Evolutionary conservation across 2,113 vertebrate species (phyloP), one percentile per base, ranked within the genome.

Genomic region (Emberiza fucata): DNA sequence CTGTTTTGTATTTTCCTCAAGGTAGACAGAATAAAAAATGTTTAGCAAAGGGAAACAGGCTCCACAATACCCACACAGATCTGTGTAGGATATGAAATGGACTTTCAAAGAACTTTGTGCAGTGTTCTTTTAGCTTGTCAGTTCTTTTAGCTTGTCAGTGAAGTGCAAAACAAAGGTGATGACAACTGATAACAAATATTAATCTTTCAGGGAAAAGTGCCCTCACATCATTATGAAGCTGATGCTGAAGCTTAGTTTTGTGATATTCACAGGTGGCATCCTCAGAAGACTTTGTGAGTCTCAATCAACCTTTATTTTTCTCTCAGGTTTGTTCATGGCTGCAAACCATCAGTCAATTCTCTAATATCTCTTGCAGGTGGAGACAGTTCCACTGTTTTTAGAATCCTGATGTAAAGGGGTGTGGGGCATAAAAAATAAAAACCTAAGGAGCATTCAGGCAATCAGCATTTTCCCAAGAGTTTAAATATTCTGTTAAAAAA

Each of bases 1-100:
- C 80, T 95, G 60, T 86, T 95, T 69, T 86, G 61, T 57, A 77
- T 91, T 94, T 96, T 94, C 82, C 95, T 42, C 47, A 81, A 45
- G 86, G 81, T 71, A 92, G 89, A 70, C 23, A 17, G 80, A 95
- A 85, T 95, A 16, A 61, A 48, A 79, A 69, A 86, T 10, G 56
- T 88, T 50, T 72, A 86, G 66, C 72, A 90, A 92, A 93, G 91
- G 89, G 82, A 78, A 96, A 42, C 19, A 91, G 33, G 37, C 81
- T 87, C 75, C 70, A 81, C 83, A 84, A 76, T 70, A 51, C 56
- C 31, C 42, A 70, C 47, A 90, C 44, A 81, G 44, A 83, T 40
- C 24, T 71, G 25, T 45, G 66, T 40, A 64, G 69, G 50, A 50
- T 84, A 84, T 78, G 84, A 90, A 95, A 86, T 91, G 19, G 59